Base-by-base conservation (phyloP, 2,888 invertebrate species). In the Drosophila robusta region DNA sequence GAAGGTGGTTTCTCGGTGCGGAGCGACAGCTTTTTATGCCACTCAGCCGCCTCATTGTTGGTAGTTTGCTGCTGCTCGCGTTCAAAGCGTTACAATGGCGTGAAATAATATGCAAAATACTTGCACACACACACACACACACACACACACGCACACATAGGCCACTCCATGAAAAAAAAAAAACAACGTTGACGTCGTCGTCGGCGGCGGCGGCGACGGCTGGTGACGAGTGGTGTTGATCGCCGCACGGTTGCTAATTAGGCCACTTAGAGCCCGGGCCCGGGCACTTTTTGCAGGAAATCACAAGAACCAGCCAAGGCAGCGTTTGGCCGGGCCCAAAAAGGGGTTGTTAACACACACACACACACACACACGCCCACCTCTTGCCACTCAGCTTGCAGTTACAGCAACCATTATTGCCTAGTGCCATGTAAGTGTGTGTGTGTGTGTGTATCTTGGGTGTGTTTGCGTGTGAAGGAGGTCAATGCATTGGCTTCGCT, bases 91-190 rank as follows among this genome's bases (percentile, higher is more conserved):
- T 83, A 87, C 83, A 87, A 84, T 87, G 83, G 83, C 83, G 89
- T 89, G 89, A 89, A 89, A 89, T 90, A 89, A 88, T 89, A 89
- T 89, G 89, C 89, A 89, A 90, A 89, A 88, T 88, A 90, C 89
- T 78, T 72, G 70, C 72, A 71, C 77, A 78, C 72, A 75, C 56
- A 68, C 32, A 57, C 29, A 42, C 45, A 26, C 32, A 49, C 32
- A 66, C 32, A 16, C n/a, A 45, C 47, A 45, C 34, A 34, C 16
- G n/a, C n/a, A 7, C 46, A 39, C 51, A 69, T 65, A 65, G 64
- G 62, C 71, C 71, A 75, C 74, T 75, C 66, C 69, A 69, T 29
- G 32, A 41, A 14, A 24, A 57, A 16, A 29, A 42, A 42, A 18
- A 41, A 16, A 18, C 14, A 50, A 9, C 24, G 69, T 34, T 50